Base-by-base conservation (phyloP, 1,140 invertebrate species). In the Hycleus cichorii region DNA sequence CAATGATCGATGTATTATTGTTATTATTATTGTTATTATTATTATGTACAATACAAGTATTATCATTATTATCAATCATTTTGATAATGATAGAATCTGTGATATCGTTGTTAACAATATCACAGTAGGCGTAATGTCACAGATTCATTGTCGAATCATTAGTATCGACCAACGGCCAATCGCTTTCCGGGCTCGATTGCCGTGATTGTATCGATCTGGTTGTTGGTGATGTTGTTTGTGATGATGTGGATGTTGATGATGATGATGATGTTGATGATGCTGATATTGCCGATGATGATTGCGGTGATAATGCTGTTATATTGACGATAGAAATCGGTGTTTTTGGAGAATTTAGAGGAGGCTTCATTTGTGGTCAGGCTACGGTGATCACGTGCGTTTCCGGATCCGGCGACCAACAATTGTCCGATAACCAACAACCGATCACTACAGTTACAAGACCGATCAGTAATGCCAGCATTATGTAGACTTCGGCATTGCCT, bases 401-500 rank as follows among this genome's bases (percentile, higher is more conserved):
- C 11, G 84, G 84, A 65, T 86, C 83, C 47, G 84, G 83, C 45
- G 84, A 85, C 84, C 83, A 86, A 70, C 84, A 86, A 74, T 86
- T 87, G 78, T 87, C 84, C 2, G 83, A 85, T 39, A 87, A 75
- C 84, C 84, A 87, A 73, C 84, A 87, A 49, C 84, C 84, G 60
- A 86, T 82, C 58, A 86, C 83, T 39, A 87, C 83, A 7, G 83
- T 85, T 60, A 85, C 78, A 66, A 85, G 78, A 6, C 84, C 84
- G 63, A 87, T 87, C 61, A 85, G 75, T 49, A 87, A 72, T 1
- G 84, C 84, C 60, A 87, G 67, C 62, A 87, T 83, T 70, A 87
- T 86, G 75, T 85, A 87, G 58, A 85, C 80, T 68, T 86, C 83
- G 18, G 84, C 84, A 73, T 87, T 85, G 39, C 84, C 84, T 84